phyloP scores from a whole-genome alignment of 35 echinoderm and acorn worm genomes.

The Ptychodera flava region DNA sequence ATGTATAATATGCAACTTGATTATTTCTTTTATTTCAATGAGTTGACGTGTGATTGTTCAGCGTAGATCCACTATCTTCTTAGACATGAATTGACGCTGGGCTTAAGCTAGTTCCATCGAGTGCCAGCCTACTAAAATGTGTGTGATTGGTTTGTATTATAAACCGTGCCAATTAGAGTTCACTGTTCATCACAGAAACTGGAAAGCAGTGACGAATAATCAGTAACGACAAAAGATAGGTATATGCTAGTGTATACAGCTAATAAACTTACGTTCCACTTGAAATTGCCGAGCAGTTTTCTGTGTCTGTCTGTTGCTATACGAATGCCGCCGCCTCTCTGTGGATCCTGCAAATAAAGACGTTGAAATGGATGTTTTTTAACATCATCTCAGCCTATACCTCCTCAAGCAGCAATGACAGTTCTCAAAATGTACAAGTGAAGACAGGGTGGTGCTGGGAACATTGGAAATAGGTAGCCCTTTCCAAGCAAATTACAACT shows the following conservation, averaged over 20 bases:
- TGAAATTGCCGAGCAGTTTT: background rate
- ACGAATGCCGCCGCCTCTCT: constrained; percentile 24
- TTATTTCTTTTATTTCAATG: no score
- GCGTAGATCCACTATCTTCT: constrained; percentile 47
- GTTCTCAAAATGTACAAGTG: constrained; percentile 32
- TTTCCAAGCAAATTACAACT: no score
- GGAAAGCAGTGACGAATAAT: no score
- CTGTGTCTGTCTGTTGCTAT: constrained; percentile 30
- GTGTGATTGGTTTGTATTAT: no score
- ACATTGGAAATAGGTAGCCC: constrained; percentile 12
- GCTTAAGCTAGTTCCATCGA: background rate
- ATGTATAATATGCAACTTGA: no score
- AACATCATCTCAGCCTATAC: constrained; percentile 48
- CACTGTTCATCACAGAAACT: no score
- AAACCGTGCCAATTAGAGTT: no score
- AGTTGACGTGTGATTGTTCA: no score
- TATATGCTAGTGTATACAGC: no score
- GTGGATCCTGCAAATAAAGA: background rate
- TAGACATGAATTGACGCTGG: no score
- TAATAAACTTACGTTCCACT: constrained; percentile 35
- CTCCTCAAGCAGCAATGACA: constrained; percentile 23
- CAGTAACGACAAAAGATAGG: no score
- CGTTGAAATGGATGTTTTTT: constrained; percentile 7
- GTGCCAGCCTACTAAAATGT: no score
- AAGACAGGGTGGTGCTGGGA: constrained; percentile 38